Evolutionary conservation across 1,140 invertebrate species (phyloP), one percentile per base, ranked within the genome.

Genomic region (Ceratoteleas bidentatus): DNA sequence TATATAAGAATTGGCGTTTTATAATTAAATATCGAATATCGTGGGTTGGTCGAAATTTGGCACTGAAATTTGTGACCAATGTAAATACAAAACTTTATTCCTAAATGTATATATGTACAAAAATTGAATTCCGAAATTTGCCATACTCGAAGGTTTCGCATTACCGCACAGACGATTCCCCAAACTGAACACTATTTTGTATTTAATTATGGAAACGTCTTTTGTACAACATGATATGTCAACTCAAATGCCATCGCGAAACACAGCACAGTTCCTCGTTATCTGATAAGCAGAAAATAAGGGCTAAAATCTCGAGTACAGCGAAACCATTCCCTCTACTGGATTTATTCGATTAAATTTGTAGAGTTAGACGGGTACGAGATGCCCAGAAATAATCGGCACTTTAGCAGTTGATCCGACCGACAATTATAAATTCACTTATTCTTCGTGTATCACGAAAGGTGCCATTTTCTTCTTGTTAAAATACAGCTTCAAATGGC

Each of bases 271-370:
- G 70, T 70, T 64, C 70, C 70, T 80, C 47, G 61, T 53, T 79
- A 54, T 60, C 34, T 50, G 9, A 52, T 78, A 72, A 78, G 47
- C 13, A 3, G 13, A 24, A 6, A 64, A 62, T 61, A 15, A 43
- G 13, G 24, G 24, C 58, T 64, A 43, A 4, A 15, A 58, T 13
- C 36, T 24, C 24, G 24, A 24, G 24, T 24, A 61, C 53, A 68
- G 58, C 50, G 62, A 76, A 85, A 73, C 85, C 64, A 73, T 88
- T 87, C 88, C 89, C 87, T 91, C 88, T 90, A 82, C 87, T 85
- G 76, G 81, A 88, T 91, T 90, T 90, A 90, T 83, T 79, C 11
- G 50, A 74, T 86, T 90, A 90, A 91, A 91, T 90, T 91, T 90
- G 74, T 72, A 76, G 84, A 62, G 68, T 84, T 78, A 89, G 89